Base-by-base conservation (phyloP, 2,888 invertebrate species). In the Euclidia mi region DNA sequence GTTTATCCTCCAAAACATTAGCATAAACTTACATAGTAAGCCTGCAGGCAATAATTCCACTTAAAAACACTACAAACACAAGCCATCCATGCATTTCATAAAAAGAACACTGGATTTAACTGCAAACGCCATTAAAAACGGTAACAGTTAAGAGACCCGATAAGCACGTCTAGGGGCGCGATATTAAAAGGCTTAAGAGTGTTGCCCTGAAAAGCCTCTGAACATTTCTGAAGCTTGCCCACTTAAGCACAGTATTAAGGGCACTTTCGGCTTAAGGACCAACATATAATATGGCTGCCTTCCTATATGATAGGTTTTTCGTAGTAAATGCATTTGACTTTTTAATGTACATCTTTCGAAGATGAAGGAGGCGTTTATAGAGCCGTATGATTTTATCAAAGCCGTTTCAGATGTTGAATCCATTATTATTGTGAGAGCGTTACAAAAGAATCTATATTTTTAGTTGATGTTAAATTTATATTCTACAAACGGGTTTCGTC, bases 141-240 rank as follows among this genome's bases (percentile, higher is more conserved):
- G 90, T 85, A 85, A 89, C 87, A 69, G 64, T 78, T 65, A 71
- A 67, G 66, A 74, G 71, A 64, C 85, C 81, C 84, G 86, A 89
- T 90, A 90, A 87, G 87, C 74, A 79, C 80, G 76, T 72, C 80
- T 79, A 87, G 90, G 71, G 89, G 91, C 78, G 89, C 88, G 87
- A 92, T 92, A 94, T 94, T 93, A 94, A 94, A 94, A 92, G 92
- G 91, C 92, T 91, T 90, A 89, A 83, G 85, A 93, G 94, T 92
- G 94, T 92, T 91, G 88, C 84, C 82, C 89, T 92, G 91, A 93
- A 93, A 93, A 89, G 92, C 88, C 85, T 88, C 89, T 87, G 90
- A 90, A 90, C 88, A 88, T 91, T 89, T 89, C 90, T 85, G 90
- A 87, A 88, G 87, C 91, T 87, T 89, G 91, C 92, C 85, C 92